Base-by-base conservation (phyloP, 2,113 vertebrate genomes). In the Potamarius usumacintae region DNA sequence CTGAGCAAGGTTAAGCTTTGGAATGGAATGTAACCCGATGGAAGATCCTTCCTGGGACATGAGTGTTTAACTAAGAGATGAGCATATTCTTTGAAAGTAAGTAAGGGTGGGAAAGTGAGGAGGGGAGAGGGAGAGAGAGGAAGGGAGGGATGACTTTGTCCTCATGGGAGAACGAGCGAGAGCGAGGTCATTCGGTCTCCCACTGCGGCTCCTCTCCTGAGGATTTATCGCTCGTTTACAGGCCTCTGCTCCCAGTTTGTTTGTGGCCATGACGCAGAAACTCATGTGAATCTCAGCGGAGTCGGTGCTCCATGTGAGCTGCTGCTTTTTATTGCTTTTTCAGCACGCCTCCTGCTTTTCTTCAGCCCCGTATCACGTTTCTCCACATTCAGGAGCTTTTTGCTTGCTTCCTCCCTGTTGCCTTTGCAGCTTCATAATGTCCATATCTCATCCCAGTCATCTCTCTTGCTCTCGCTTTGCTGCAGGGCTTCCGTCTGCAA, bases 121-220 rank as follows among this genome's bases (percentile, higher is more conserved):
- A 4, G 1, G 76, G 74, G 18, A 20, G 18, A 20, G 10, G 22
- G 62, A 82, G 63, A 52, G 34, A 57, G 79, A 74, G 76, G 27
- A 27, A 25, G 50, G 58, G 11, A 48, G 58, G 55, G 42, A 12
- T 65, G 60, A 65, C 17, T 0, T 0, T 80, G 80, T 77, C 50
- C 81, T 84, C 74, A 30, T 78, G 58, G 63, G 80, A 74, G 48
- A 77, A 20, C 1, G 57, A 76, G 86, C 4, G 57, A 62, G 65
- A 62, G 65, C 50, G 65, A 84, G 89, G 85, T 88, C 82, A 84
- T 88, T 79, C 34, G 12, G 10, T 85, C 65, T 84, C 85, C 57
- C 52, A 82, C 27, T 50, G 82, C 34, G 76, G 34, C 27, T 50
- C 62, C 82, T 63, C 25, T 58, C 53, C 58, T 42, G 71, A 27